A percentile compares a stretch with the other conserved stretches of the same genome.
Conservation (phyloP, 2,113 vertebrate genomes). For the Willisornis vidua region DNA sequence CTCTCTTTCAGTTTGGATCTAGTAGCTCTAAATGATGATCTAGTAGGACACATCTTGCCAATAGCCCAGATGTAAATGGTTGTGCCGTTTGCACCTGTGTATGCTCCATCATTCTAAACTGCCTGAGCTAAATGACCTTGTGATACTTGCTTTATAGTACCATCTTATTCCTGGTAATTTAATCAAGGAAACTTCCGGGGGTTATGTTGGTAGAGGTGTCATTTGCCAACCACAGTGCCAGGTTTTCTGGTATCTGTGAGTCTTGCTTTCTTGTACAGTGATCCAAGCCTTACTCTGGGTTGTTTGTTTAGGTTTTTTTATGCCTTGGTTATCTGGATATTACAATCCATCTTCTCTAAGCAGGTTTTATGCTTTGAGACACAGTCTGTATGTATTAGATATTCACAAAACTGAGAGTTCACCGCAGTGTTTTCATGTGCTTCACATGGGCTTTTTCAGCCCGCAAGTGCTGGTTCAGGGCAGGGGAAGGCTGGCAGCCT, state of each 20-base stretch:
- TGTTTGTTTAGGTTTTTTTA: not conserved
- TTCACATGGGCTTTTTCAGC: rapidly evolving
- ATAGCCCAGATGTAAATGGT: not conserved
- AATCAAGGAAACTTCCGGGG: not conserved
- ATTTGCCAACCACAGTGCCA: rapidly evolving
- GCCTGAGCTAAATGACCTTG: not conserved
- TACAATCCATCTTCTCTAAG: not conserved
- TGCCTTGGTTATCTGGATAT: not conserved
- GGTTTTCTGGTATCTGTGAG: not conserved
- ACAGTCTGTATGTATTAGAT: not conserved
- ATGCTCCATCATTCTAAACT: not conserved
- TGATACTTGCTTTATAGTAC: not conserved
- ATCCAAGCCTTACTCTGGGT: not conserved
- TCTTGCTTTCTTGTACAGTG: not conserved
- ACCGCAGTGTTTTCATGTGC: not conserved
- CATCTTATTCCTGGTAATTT: not conserved
- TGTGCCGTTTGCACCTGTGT: not conserved
- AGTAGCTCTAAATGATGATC: not conserved
- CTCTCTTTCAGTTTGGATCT: not conserved
- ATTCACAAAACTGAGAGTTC: not conserved
- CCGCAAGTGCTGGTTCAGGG: not conserved
- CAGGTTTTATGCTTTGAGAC: not conserved
- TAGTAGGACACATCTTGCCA: not conserved
- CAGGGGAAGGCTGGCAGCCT: not conserved
- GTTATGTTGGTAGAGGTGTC: not conserved